Evolutionary conservation across 2,113 vertebrate genomes (phyloP).

Genomic region (Corythornis vintsioides): DNA sequence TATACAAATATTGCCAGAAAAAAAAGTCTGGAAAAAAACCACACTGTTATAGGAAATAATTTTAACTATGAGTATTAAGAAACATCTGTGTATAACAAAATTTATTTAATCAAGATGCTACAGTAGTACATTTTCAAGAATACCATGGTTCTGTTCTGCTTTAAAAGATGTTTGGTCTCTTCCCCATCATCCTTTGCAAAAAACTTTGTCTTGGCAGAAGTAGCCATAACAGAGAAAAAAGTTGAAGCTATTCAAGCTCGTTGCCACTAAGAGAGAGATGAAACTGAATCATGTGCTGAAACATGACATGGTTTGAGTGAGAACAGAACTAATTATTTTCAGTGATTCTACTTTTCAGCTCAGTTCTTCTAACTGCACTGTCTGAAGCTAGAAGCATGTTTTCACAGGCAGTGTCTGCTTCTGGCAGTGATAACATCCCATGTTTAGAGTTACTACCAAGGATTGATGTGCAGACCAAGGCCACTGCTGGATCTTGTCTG

Average conservation of each 20-base stretch:
- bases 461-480: no score
- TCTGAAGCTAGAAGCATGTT: no score
- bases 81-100: not conserved
- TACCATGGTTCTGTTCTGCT: not conserved
- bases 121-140: not conserved
- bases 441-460: no score
- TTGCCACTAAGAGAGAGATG: not conserved
- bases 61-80: not conserved
- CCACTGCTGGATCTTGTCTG: no score
- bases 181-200: not conserved
- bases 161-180: not conserved
- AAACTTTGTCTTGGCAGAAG: not conserved
- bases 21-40: not conserved
- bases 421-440: no score
- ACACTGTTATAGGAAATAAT: not conserved
- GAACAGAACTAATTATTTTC: no score
- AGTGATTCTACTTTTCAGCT: no score
- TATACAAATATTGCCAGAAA: no score
- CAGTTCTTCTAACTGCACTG: no score
- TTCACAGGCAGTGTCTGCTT: no score
- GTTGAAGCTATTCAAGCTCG: not conserved
- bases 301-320: no score
- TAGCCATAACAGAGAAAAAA: not conserved
- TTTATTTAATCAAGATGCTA: not conserved
- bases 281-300: constrained; percentile 36